Percentiles rank a stretch among this genome's conserved stretches.
Conservation (phyloP, 1,140 invertebrate genomes). For the Neodiprion virginianus region DNA sequence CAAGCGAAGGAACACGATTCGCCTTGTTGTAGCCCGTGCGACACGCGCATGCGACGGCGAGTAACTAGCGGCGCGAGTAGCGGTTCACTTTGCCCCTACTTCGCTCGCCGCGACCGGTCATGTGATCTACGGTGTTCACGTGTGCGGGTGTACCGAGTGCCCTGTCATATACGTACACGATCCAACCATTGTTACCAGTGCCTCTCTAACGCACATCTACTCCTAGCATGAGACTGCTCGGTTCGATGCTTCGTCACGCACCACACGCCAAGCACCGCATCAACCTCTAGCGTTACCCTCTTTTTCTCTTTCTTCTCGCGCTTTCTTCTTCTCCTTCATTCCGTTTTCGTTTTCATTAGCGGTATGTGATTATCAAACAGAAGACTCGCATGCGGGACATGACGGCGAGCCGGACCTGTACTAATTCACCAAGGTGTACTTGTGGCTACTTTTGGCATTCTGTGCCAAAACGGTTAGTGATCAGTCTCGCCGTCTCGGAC, state of each 20-base stretch:
- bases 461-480: too few species aligned
- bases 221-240: not conserved
- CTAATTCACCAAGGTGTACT: too few species aligned
- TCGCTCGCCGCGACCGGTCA: constrained; percentile 26
- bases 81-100: constrained; percentile 42
- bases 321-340: not conserved
- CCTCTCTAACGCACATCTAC: too few species aligned
- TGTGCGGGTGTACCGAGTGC: constrained; percentile 2
- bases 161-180: not conserved
- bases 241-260: constrained; percentile 1
- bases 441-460: too few species aligned
- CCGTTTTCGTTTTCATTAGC: not conserved
- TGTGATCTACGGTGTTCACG: not conserved
- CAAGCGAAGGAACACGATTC: not conserved
- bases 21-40: not conserved
- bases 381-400: too few species aligned
- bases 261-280: not conserved
- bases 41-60: constrained; percentile 38
- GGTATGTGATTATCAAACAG: too few species aligned
- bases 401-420: too few species aligned
- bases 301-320: not conserved
- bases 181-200: not conserved
- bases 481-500: too few species aligned
- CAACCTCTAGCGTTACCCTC: not conserved
- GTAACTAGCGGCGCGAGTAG: constrained; percentile 51